These are phyloP conservation scores for Muscicapa adusta DNA, from an alignment of 2,113 vertebrate species.

Conservation along the genomic window DNA sequence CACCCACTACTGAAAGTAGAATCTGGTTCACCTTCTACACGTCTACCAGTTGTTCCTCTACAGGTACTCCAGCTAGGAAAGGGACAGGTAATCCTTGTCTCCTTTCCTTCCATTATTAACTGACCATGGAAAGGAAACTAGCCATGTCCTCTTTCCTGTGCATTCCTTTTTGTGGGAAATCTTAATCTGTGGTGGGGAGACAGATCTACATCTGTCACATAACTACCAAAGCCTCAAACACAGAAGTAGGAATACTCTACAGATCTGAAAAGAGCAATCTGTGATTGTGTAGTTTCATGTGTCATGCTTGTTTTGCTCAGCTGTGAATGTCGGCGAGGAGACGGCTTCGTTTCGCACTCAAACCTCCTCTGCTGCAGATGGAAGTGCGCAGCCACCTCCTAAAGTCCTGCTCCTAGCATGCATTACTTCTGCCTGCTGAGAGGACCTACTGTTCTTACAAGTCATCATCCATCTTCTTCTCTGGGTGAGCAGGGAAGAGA, in stretches of 20 bases:
- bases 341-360: rapidly evolving
- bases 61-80: neutral
- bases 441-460: neutral
- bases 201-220: neutral
- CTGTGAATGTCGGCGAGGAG: neutral
- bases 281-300: neutral
- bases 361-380: neutral
- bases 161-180: neutral
- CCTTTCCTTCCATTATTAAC: neutral
- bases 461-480: neutral
- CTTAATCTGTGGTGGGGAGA: neutral
- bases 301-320: neutral
- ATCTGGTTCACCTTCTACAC: neutral
- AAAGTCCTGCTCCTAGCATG: neutral
- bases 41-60: neutral
- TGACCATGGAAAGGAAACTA: neutral
- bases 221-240: neutral
- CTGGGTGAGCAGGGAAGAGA: neutral
- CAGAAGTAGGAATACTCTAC: neutral
- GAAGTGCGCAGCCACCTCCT: neutral
- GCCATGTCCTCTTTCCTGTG: neutral
- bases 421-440: neutral
- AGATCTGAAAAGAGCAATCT: neutral
- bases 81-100: neutral
- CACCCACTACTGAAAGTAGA: neutral